These are phyloP conservation scores for Trachelus troglodyta DNA, from an alignment of 2,888 invertebrate genomes.

Conservation along the genomic window DNA sequence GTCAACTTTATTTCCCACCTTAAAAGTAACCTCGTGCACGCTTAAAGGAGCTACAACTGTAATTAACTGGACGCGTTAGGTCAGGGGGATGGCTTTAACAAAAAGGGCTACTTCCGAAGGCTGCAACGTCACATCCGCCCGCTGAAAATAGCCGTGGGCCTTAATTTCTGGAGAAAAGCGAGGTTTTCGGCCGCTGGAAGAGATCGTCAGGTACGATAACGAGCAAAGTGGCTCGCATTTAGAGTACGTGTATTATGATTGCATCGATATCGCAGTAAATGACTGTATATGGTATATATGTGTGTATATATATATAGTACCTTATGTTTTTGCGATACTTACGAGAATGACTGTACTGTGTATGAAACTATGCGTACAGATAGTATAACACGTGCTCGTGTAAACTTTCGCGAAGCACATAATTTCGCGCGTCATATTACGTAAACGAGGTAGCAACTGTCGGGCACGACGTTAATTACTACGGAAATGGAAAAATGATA, in stretches of 20 bases:
- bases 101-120: slow-evolving; percentile 52
- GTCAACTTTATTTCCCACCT: neutral
- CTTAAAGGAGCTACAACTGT: neutral
- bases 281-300: neutral
- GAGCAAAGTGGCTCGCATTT: slow-evolving; percentile 12
- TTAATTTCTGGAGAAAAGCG: slow-evolving; percentile 48
- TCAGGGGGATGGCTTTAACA: slow-evolving; percentile 29
- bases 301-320: neutral
- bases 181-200: slow-evolving; percentile 32
- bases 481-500: slow-evolving; percentile 43
- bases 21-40: neutral
- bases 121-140: slow-evolving; percentile 51
- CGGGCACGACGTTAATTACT: slow-evolving; percentile 35
- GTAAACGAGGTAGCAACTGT: slow-evolving; percentile 17
- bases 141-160: slow-evolving; percentile 42
- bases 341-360: neutral
- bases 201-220: slow-evolving; percentile 14
- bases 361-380: neutral
- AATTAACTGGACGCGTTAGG: neutral
- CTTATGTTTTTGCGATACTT: neutral
- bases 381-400: neutral
- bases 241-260: slow-evolving; percentile 9
- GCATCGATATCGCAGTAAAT: neutral
- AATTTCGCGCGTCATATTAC: slow-evolving; percentile 9
- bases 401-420: neutral